phyloP scores from a whole-genome alignment of 23 tunicate species.

The Phallusia fumigata region DNA sequence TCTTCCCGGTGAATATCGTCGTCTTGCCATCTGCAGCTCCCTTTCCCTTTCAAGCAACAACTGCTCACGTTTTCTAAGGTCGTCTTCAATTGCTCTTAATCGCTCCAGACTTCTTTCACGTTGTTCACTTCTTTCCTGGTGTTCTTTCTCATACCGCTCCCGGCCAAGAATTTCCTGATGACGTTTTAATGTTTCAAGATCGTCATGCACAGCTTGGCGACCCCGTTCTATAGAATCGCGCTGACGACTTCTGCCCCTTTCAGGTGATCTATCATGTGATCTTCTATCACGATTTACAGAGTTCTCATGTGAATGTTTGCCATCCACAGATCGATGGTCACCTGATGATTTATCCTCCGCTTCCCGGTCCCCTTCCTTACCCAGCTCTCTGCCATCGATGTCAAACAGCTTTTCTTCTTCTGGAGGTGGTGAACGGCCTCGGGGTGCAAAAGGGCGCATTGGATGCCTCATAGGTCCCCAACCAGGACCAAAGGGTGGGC shows the following conservation, averaged over 20 bases:
- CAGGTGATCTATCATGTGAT: neutral
- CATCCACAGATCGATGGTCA: neutral
- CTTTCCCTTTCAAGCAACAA: constrained; percentile 23
- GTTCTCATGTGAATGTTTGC: neutral
- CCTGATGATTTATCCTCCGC: neutral
- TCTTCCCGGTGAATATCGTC: neutral
- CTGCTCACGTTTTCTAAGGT: constrained; percentile 45
- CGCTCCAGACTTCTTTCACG: constrained; percentile 78
- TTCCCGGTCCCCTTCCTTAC: neutral
- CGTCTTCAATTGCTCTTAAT: constrained; percentile 45
- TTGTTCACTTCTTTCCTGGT: constrained; percentile 26
- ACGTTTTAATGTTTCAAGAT: constrained; percentile 27
- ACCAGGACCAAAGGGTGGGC: neutral
- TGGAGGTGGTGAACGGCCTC: neutral
- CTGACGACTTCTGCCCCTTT: constrained; percentile 18
- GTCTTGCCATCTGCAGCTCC: constrained; percentile 22
- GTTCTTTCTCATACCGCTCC: constrained; percentile 7
- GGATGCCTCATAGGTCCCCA: neutral
- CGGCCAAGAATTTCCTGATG: constrained; percentile 32
- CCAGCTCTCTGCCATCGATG: neutral
- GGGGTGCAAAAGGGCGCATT: neutral
- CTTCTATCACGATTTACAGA: constrained; percentile 22
- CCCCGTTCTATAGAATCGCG: constrained; percentile 54
- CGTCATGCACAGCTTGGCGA: constrained; percentile 33
- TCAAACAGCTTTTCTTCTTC: neutral